Evolutionary conservation across 1,140 invertebrate species (phyloP).

Genomic region (Drosophila jambulina): DNA sequence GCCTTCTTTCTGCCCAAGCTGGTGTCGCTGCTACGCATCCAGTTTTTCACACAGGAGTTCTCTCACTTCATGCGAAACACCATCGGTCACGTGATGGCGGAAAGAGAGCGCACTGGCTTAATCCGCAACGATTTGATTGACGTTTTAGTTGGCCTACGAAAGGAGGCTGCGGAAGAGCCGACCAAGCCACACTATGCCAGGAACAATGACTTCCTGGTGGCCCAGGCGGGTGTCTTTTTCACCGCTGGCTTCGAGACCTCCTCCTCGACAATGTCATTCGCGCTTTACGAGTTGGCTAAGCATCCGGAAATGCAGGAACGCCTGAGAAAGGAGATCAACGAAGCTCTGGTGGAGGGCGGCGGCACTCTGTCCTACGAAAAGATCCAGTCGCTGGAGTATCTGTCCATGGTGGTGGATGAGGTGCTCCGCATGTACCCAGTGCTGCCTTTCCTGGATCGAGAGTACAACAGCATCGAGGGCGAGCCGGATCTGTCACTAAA

Average conservation of each 20-base stretch:
- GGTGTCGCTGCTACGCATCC: conserved; percentile 51
- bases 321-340: conserved; percentile 88
- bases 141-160: conserved; percentile 83
- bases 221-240: conserved; percentile 90
- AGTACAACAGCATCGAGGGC: conserved; percentile 42
- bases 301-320: conserved; percentile 89
- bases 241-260: conserved; percentile 92
- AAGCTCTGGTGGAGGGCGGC: conserved; percentile 85
- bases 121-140: conserved; percentile 85
- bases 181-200: conserved; percentile 72
- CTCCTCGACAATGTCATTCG: conserved; percentile 89
- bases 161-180: conserved; percentile 53
- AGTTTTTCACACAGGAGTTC: conserved; percentile 58
- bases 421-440: conserved; percentile 80
- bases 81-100: conserved; percentile 78
- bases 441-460: conserved; percentile 70
- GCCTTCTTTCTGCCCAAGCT: conserved; percentile 85
- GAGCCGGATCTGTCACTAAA: conserved; percentile 62
- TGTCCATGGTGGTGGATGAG: conserved; percentile 87
- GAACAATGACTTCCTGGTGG: conserved; percentile 86
- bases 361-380: conserved; percentile 88
- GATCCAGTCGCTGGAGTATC: conserved; percentile 88
- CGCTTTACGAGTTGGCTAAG: conserved; percentile 89
- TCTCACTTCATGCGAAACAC: conserved; percentile 70
- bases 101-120: conserved; percentile 68